phyloP scores from a whole-genome alignment of 2,888 invertebrate genomes.

The Mythimna loreyi region DNA sequence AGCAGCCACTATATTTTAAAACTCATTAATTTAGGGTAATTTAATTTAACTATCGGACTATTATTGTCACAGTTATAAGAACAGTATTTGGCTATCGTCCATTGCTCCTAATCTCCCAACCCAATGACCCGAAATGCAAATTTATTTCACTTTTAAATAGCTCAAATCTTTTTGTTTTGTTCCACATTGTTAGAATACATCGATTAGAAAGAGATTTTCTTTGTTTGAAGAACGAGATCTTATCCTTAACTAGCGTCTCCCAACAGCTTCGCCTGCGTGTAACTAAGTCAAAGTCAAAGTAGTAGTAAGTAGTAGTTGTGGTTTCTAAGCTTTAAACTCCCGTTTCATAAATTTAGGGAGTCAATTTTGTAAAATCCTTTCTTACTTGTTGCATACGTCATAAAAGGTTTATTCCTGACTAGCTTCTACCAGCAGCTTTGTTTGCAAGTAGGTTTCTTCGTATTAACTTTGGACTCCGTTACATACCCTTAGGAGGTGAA shows the following conservation, averaged over 20 bases:
- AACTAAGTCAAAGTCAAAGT: no score
- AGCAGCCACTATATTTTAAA: slow-evolving; percentile 22
- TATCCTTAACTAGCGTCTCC: not conserved
- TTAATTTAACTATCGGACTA: slow-evolving; percentile 44
- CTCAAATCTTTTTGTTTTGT: slow-evolving; percentile 40
- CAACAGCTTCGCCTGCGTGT: no score
- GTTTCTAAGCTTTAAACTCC: no score
- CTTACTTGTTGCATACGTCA: no score
- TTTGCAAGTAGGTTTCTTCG: no score
- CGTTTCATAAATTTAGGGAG: no score
- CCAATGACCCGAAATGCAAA: slow-evolving; percentile 58
- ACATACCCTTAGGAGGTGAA: no score
- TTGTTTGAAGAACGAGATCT: slow-evolving; percentile 6
- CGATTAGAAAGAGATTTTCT: slow-evolving; percentile 23
- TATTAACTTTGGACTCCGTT: no score
- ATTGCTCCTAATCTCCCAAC: slow-evolving; percentile 55
- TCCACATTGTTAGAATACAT: slow-evolving; percentile 35
- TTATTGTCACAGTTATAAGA: slow-evolving; percentile 55
- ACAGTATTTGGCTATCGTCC: slow-evolving; percentile 59
- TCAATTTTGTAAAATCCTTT: no score
- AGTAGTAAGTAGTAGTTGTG: no score
- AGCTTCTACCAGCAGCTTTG: no score
- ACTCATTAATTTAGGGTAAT: slow-evolving; percentile 37
- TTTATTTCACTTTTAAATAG: slow-evolving; percentile 57
- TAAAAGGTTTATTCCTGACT: not conserved